phyloP scores from a whole-genome alignment of 1,140 invertebrate species.

The Drosophila bocqueti region DNA sequence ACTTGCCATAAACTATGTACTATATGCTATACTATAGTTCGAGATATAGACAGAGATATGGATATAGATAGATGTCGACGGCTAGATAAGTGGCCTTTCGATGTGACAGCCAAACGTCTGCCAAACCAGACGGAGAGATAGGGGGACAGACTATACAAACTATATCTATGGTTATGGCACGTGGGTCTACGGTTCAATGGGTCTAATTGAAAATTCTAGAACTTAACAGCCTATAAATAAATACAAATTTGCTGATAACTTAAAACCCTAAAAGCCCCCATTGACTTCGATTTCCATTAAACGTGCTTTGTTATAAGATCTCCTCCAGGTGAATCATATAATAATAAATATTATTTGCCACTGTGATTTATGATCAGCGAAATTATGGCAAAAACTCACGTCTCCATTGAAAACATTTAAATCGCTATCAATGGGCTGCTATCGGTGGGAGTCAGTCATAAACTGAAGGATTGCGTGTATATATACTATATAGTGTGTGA shows the following conservation, averaged over 20 bases:
- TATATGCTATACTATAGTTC: not conserved
- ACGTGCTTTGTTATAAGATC: conserved; percentile 5
- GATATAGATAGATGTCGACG: conserved; percentile 3
- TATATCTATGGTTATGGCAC: conserved; percentile 25
- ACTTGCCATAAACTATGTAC: conserved; percentile 2
- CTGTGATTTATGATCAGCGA: conserved; percentile 5
- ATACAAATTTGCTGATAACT: not conserved
- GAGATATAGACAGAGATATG: conserved; percentile 2
- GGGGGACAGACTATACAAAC: not conserved
- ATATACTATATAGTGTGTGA: not conserved
- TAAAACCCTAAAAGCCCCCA: not conserved
- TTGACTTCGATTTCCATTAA: conserved; percentile 11
- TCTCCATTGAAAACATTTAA: conserved; percentile 25
- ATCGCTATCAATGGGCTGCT: not conserved
- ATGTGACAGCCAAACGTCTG: conserved; percentile 22
- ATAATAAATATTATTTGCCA: not conserved
- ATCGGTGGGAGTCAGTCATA: conserved; percentile 4
- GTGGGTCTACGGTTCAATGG: conserved; percentile 20
- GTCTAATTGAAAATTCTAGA: conserved; percentile 8
- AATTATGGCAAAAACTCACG: conserved; percentile 7
- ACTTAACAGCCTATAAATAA: not conserved
- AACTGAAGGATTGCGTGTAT: not conserved
- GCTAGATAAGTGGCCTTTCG: conserved; percentile 28
- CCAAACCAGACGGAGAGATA: conserved; percentile 29
- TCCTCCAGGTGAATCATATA: not conserved